Evolutionary conservation across 2,888 invertebrate species (phyloP).

Genomic region (Acleris laterana): DNA sequence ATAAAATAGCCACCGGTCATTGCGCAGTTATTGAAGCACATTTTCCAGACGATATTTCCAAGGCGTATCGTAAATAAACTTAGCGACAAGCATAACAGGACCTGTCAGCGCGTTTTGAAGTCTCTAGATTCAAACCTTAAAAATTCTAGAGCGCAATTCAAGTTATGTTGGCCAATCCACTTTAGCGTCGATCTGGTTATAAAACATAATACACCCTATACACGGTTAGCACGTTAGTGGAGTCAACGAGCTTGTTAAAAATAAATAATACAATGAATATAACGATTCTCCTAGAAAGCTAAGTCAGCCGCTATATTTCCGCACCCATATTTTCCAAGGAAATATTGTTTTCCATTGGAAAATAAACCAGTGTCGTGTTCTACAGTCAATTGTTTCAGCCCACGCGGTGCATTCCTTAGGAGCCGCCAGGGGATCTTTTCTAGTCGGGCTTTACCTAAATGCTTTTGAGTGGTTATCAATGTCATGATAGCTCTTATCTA

Average conservation of each 20-base stretch:
- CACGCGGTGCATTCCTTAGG: neutral
- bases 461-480: no score
- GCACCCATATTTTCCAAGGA: neutral
- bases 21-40: no score
- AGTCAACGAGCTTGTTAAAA: constrained; percentile 72
- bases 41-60: no score
- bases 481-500: no score
- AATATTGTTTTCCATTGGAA: constrained; percentile 8
- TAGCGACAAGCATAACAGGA: no score
- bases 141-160: no score
- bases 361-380: neutral
- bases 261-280: constrained; percentile 71
- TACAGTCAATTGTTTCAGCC: constrained; percentile 8
- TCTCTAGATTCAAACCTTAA: no score
- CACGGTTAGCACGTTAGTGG: constrained; percentile 65
- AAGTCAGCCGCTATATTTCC: neutral
- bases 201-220: neutral
- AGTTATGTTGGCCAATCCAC: no score
- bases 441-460: no score
- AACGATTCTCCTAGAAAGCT: constrained; percentile 45
- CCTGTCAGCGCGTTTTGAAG: no score
- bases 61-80: no score
- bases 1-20: no score
- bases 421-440: neutral
- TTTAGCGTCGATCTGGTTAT: neutral